A percentile compares a stretch with the other conserved stretches of the same genome.
Evolutionary conservation across 2,113 vertebrate species (phyloP).

Genomic region (Pipa parva): DNA sequence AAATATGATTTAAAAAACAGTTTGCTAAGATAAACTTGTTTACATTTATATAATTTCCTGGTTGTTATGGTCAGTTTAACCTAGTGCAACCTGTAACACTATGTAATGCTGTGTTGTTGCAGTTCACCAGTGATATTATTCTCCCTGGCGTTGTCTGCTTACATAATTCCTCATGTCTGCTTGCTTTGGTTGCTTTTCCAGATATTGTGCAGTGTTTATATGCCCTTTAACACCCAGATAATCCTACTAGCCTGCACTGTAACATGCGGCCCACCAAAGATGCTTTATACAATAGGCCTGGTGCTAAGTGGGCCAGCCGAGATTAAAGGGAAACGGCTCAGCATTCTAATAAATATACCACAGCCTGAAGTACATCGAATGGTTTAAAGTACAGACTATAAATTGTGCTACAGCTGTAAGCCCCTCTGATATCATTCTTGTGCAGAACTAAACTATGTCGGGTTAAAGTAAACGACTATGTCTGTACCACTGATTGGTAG

Average conservation of each 20-base stretch:
- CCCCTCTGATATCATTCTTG: constrained; percentile 10
- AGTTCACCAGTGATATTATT: no score
- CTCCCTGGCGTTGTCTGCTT: no score
- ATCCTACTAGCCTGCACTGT: background rate
- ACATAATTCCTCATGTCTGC: no score
- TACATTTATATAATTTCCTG: no score
- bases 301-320: constrained; percentile 1
- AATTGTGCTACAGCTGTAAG: background rate
- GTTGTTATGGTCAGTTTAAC: no score
- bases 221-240: background rate
- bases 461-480: no score
- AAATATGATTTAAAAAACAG: no score
- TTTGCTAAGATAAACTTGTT: no score
- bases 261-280: constrained; percentile 3
- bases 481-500: no score
- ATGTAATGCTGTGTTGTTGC: no score
- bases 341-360: background rate
- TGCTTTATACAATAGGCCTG: constrained; percentile 7
- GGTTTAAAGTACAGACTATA: background rate
- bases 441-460: background rate
- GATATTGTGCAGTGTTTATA: constrained; percentile 1
- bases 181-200: background rate
- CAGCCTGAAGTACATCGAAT: background rate
- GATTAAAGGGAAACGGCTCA: background rate
- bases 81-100: no score